A percentile compares a stretch with the other conserved stretches of the same genome.
Evolutionary conservation across 1,140 invertebrate genomes (phyloP).

Genomic region (Potamilus streckersoni): DNA sequence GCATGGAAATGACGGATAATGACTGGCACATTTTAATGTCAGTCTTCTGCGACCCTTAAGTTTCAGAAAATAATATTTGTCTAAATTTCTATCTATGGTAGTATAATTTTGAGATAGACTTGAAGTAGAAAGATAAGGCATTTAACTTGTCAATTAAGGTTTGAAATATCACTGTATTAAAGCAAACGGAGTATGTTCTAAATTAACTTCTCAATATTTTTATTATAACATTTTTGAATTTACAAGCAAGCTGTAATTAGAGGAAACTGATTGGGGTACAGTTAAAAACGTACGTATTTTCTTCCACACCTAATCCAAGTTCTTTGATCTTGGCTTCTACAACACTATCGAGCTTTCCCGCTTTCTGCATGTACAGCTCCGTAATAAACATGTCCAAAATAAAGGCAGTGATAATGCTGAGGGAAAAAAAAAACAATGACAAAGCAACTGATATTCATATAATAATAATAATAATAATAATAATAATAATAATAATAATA

Average conservation of each 20-base stretch:
- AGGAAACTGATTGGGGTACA: neutral
- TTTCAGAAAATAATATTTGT: no score
- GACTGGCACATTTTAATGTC: no score
- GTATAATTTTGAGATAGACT: neutral
- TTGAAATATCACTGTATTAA: neutral
- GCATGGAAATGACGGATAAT: no score
- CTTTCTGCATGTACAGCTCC: constrained; percentile 23
- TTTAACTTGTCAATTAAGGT: neutral
- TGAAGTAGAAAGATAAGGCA: neutral
- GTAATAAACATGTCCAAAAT: constrained; percentile 32
- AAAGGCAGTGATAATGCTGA: constrained; percentile 27
- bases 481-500: no score
- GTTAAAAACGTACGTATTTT: constrained; percentile 20
- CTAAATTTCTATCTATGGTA: no score
- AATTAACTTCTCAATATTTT: neutral
- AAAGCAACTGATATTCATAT: neutral
- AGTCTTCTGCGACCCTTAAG: no score
- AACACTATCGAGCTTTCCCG: constrained; percentile 24
- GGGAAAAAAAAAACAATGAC: neutral
- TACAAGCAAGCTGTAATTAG: neutral
- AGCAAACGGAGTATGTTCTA: neutral
- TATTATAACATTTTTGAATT: neutral
- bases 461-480: neutral
- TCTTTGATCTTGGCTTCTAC: constrained; percentile 28
- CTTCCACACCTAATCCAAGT: constrained; percentile 23